Conservation (phyloP, 2,113 vertebrate genomes). For the Chamaetylas fuelleborni region DNA sequence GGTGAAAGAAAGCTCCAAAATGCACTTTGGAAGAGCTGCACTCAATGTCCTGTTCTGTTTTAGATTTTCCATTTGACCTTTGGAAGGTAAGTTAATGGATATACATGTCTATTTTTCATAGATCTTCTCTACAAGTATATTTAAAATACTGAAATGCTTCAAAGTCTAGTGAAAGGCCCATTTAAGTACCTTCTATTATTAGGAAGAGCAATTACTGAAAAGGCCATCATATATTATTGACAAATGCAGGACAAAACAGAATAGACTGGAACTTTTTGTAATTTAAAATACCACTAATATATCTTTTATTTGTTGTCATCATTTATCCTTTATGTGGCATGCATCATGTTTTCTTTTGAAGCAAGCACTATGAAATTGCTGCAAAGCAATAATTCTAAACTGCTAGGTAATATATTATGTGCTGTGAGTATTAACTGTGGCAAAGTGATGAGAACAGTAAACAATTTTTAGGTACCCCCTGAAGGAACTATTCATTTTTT, state of each 20-base stretch:
- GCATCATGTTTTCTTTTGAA: conserved; percentile 55
- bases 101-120: not conserved
- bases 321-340: conserved; percentile 30
- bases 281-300: not conserved
- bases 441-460: conserved; percentile 62
- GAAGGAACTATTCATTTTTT: conserved; percentile 53
- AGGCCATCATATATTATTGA: not conserved
- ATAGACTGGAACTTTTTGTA: not conserved
- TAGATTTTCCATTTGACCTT: not conserved
- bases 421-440: conserved; percentile 42
- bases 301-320: conserved; percentile 39
- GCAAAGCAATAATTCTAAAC: conserved; percentile 59
- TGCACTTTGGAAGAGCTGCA: not conserved
- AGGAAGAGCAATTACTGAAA: not conserved
- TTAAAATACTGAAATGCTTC: not conserved
- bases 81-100: not conserved
- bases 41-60: not conserved
- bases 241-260: not conserved
- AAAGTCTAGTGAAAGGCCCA: not conserved
- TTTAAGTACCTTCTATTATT: not conserved
- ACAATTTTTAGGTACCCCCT: conserved; percentile 53
- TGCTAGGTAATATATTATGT: conserved; percentile 57
- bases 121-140: not conserved
- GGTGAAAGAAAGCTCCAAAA: not conserved
- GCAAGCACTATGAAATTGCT: conserved; percentile 34